Evolutionary conservation across 1,140 invertebrate genomes (phyloP), one percentile per base, ranked within the genome.

Genomic region (Vanessa atalanta): DNA sequence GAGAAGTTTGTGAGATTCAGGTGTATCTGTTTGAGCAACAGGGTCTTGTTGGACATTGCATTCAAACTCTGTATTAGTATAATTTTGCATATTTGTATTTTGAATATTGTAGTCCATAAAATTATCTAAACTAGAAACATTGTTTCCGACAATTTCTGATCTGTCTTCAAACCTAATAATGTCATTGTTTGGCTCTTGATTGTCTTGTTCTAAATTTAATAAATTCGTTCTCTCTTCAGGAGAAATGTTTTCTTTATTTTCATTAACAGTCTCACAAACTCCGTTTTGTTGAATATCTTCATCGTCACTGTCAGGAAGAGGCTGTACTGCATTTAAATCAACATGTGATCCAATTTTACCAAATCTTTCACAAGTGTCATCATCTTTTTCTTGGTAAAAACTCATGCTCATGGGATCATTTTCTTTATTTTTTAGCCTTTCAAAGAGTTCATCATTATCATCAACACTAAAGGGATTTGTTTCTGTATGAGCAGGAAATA

Each of bases 341-440:
- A 95, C 93, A 53, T 92, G 90, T 68, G 82, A 73, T 50, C 83
- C 84, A 60, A 82, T 81, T 79, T 84, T 88, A 26, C 76, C 60
- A 71, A 88, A 83, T 31, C 88, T 84, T 77, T 94, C 93, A 78
- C 94, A 94, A 13, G 94, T 95, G 14, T 93, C 93, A 78, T 94
- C 93, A 72, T 95, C 93, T 77, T 95, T 94, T 71, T 94, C 94
- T 57, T 95, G 95, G 65, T 95, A 95, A 77, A 95, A 94, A 13
- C 95, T 96, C 94, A 95, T 95, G 15, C 94, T 94, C 95, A 96
- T 96, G 9, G 95, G 94, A 90, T 96, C 94, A 72, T 93, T 85
- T 73, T 94, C 93, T 78, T 94, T 94, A 81, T 92, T 94, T 84
- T 93, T 93, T 65, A 93, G 82, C 71, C 91, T 88, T 85, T 93